Evolutionary conservation across 2,888 invertebrate species (phyloP).

Genomic region (Stenotaenia linearis): DNA sequence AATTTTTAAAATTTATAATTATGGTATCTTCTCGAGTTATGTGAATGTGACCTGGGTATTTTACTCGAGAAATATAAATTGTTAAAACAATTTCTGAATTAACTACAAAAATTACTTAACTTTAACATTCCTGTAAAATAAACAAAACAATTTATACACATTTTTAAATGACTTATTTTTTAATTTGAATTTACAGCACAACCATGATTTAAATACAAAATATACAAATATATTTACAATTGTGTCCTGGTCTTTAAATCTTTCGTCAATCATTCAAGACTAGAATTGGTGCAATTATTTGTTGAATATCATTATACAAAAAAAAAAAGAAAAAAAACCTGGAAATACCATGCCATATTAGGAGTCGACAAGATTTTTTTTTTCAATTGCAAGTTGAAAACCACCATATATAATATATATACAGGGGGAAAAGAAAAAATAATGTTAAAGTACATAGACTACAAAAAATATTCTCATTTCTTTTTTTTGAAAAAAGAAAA

Average conservation of each 20-base stretch:
- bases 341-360: background rate
- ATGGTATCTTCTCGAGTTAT: too few species aligned
- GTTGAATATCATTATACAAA: background rate
- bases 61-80: too few species aligned
- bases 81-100: too few species aligned
- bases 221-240: constrained; percentile 23
- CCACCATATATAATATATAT: background rate
- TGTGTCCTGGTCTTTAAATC: background rate
- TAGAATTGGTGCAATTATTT: constrained; percentile 17
- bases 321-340: background rate
- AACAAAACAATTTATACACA: too few species aligned
- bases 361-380: background rate
- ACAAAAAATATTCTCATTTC: too few species aligned
- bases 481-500: too few species aligned
- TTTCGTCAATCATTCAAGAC: background rate
- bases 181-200: background rate
- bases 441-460: background rate
- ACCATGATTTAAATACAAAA: constrained; percentile 24
- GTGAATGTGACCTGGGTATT: too few species aligned
- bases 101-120: too few species aligned
- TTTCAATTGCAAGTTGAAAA: background rate
- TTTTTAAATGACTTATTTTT: background rate
- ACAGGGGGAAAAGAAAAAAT: background rate
- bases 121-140: too few species aligned
- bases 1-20: too few species aligned